A percentile compares a stretch with the other conserved stretches of the same genome.
Evolutionary conservation across 2,113 vertebrate species (phyloP).

Genomic region (Maylandia zebra): DNA sequence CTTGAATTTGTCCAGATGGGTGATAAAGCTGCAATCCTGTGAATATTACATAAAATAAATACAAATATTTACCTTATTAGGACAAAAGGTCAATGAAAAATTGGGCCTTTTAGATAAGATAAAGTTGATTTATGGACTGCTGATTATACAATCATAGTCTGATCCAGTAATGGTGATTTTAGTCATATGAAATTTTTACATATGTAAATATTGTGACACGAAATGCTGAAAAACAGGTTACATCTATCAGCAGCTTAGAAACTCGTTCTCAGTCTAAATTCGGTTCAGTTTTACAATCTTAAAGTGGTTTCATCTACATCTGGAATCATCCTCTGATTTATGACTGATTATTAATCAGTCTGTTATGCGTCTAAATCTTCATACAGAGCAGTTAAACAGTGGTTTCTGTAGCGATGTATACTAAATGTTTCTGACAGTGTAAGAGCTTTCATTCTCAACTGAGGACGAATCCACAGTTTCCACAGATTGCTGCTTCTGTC

Average conservation of each 20-base stretch:
- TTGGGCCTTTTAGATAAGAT: rapidly evolving
- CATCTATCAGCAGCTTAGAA: background rate
- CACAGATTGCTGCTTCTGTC: background rate
- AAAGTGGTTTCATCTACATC: background rate
- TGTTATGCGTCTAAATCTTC: background rate
- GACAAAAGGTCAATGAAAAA: background rate
- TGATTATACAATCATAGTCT: background rate
- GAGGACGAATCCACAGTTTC: background rate
- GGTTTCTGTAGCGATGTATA: background rate
- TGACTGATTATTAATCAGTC: background rate
- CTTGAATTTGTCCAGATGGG: background rate
- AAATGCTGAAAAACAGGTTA: background rate
- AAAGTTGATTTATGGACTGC: background rate
- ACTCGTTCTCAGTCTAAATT: background rate
- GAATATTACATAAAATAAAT: background rate
- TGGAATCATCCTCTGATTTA: background rate
- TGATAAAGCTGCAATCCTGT: background rate
- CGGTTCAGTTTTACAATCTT: background rate
- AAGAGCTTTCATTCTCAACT: background rate
- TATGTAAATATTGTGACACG: rapidly evolving
- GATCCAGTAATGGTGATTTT: background rate
- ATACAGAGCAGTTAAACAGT: background rate
- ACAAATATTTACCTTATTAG: background rate
- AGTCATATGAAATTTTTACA: background rate
- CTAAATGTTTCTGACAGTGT: background rate